phyloP scores from a whole-genome alignment of 2,888 invertebrate genomes.

The Lasioglossum figueresi region DNA sequence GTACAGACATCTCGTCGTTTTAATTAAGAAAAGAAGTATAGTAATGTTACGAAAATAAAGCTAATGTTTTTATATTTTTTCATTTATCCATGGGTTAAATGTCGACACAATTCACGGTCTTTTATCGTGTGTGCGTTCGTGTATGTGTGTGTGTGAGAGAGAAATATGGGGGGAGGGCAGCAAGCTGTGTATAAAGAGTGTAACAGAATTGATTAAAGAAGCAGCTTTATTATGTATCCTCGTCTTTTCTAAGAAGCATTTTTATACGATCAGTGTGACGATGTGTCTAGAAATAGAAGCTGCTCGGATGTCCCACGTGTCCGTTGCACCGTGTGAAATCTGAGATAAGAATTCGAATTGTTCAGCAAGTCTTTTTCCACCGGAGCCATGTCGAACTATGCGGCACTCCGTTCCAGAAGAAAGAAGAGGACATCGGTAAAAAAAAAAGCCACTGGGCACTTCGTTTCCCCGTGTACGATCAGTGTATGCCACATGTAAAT shows the following conservation, averaged over 20 bases:
- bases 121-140: background rate
- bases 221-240: background rate
- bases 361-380: background rate
- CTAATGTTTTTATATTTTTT: slow-evolving; percentile 2
- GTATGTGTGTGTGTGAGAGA: background rate
- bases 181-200: background rate
- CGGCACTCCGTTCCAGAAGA: slow-evolving; percentile 26
- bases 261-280: background rate
- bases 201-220: background rate
- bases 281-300: background rate
- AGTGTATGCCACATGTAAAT: slow-evolving; percentile 45
- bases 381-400: background rate
- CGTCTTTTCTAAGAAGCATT: background rate
- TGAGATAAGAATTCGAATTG: background rate
- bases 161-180: background rate
- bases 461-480: background rate
- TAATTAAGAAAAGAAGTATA: background rate
- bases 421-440: slow-evolving; percentile 44
- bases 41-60: background rate
- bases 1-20: background rate
- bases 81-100: background rate
- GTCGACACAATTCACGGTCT: background rate
- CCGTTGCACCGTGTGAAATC: background rate
- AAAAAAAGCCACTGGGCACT: background rate
- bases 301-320: background rate